Base-by-base conservation (phyloP, 2,888 invertebrate species). In the Argynnis bischoffii region DNA sequence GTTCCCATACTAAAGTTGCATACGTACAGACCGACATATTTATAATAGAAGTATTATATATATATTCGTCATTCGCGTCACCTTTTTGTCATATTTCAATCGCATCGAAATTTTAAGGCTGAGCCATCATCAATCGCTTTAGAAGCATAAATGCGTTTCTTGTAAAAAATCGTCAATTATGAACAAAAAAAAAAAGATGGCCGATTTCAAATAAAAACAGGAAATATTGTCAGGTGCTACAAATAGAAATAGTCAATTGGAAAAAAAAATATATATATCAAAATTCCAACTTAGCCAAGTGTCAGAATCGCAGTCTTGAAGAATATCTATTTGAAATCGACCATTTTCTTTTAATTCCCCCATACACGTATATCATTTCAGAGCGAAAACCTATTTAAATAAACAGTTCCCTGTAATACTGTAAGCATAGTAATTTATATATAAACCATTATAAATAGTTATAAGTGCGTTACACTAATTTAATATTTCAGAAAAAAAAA, bases 371-470 rank as follows among this genome's bases (percentile, higher is more conserved):
- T 59, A 48, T 71, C 67, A 73, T 69, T 67, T 68, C 61, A 55
- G 69, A 71, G 69, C 55, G 71, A 69, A 73, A 73, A 71, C 69
- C 55, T 68, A 55, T 55, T 50, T 57, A 50, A 64, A 53, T 55
- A 71, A 71, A 65, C 59, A 41, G 61, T 47, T 65, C 63, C 55
- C 57, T 63, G 69, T 65, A 69, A 61, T 65, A 59, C 59, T 65
- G 16, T 63, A 65, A 65, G 31, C 65, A 59, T 59, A 69, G 63
- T 59, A 26, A 41, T 18, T 60, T 54, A 31, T 60, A 50, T 60
- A 59, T 18, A 31, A 47, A 55, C 26, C 5, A 21, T 63, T 64
- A 55, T 18, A 31, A 6, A 31, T 56, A 56, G 41, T 41, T 26
- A 41, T 47, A 50, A 46, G 26, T 57, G 51, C n/a, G 15, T 47